phyloP scores from a whole-genome alignment of 2,113 vertebrate species.

The Halcyon malimbica region DNA sequence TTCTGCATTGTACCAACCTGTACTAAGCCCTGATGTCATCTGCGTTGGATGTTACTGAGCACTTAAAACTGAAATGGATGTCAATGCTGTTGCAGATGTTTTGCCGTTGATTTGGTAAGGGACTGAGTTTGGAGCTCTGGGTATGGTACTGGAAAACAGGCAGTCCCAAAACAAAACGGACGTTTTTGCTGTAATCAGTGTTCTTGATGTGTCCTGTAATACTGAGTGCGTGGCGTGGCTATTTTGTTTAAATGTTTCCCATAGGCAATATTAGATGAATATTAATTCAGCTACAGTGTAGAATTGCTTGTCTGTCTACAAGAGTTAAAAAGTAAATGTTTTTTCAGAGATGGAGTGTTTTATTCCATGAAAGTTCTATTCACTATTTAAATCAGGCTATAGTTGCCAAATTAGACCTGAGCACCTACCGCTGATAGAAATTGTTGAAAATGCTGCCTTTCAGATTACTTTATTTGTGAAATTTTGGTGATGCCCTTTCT shows the following conservation, averaged over 20 bases:
- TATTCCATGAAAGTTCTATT: not conserved
- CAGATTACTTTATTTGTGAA: not conserved
- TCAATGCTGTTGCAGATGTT: not conserved
- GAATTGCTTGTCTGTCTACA: not conserved
- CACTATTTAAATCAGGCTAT: not conserved
- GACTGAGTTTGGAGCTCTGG: not conserved
- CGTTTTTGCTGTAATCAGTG: not conserved
- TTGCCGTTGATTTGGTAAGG: not conserved
- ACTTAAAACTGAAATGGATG: not conserved
- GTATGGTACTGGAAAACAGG: not conserved
- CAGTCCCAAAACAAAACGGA: not conserved
- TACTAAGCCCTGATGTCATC: not conserved
- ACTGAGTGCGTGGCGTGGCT: not conserved
- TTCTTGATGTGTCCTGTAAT: not conserved
- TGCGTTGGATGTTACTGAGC: not conserved
- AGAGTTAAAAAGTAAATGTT: not conserved
- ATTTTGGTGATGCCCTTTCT: not conserved
- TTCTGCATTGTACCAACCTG: not conserved
- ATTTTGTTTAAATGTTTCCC: not conserved
- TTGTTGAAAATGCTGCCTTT: not conserved
- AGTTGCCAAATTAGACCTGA: not conserved
- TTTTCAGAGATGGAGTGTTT: not conserved
- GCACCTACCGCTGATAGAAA: not conserved
- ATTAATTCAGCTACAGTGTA: not conserved
- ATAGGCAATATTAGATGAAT: not conserved